phyloP scores from a whole-genome alignment of 2,113 vertebrate species.

The Tursiops truncatus region DNA sequence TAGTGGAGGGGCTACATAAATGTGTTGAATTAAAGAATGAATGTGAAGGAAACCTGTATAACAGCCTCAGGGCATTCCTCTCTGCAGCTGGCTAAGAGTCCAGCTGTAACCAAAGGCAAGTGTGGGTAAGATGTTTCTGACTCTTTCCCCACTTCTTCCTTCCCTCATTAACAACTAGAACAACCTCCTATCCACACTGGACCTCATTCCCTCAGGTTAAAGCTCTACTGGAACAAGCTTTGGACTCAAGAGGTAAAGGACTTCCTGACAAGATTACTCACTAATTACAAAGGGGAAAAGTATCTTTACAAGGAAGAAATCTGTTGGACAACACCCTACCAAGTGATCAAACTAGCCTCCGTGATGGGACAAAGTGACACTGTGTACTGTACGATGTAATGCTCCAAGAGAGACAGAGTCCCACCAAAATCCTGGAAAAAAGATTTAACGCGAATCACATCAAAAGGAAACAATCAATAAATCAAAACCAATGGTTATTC shows the following conservation, averaged over 20 bases:
- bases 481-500: neutral
- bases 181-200: neutral
- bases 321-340: neutral
- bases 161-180: neutral
- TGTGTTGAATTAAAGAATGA: neutral
- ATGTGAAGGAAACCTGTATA: neutral
- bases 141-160: neutral
- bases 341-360: neutral
- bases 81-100: neutral
- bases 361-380: neutral
- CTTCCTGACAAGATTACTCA: neutral
- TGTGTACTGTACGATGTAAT: neutral
- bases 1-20: neutral
- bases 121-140: neutral
- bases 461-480: neutral
- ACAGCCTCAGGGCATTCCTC: neutral
- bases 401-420: neutral
- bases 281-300: neutral
- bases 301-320: neutral
- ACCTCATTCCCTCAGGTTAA: neutral
- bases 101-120: neutral
- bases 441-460: neutral
- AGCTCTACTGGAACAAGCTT: neutral
- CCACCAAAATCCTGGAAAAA: neutral
- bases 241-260: neutral